A percentile compares a stretch with the other conserved stretches of the same genome.
Conservation (phyloP, 2,113 vertebrate species). For the Climacteris rufus region DNA sequence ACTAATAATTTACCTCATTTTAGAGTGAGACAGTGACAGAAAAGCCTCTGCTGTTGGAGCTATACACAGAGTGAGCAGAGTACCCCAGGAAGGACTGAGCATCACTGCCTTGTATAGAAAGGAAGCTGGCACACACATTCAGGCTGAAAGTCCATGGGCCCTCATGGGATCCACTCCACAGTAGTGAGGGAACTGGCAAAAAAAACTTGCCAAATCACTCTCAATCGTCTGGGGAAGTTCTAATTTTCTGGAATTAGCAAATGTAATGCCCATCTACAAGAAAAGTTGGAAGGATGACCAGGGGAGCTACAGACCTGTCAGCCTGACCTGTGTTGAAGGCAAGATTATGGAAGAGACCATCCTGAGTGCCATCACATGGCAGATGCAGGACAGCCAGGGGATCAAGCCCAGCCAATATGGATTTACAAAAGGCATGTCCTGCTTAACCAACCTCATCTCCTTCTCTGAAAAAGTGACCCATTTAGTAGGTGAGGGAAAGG, state of each 20-base stretch:
- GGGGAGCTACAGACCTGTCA: not conserved
- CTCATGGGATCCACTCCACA: too few relatives aligned
- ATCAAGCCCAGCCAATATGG: not conserved
- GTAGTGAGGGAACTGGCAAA: not conserved
- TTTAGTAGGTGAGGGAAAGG: not conserved
- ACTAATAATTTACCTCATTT: not conserved
- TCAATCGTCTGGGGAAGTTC: not conserved
- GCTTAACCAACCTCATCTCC: not conserved
- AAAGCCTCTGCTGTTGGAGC: not conserved
- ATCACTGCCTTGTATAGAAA: not conserved
- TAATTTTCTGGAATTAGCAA: not conserved
- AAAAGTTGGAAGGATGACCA: not conserved
- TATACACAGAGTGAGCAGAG: not conserved
- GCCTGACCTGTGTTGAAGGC: not conserved
- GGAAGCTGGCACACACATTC: not conserved
- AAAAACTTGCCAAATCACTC: not conserved
- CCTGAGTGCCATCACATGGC: not conserved
- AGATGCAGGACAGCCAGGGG: not conserved
- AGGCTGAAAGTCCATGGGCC: not conserved
- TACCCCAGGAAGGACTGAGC: not conserved
- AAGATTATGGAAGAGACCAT: not conserved
- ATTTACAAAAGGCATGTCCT: not conserved
- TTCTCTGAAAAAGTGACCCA: not conserved
- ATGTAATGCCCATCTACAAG: not conserved
- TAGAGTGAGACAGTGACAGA: not conserved